phyloP scores from a whole-genome alignment of 2,888 invertebrate genomes.

The Eupithecia tripunctaria region DNA sequence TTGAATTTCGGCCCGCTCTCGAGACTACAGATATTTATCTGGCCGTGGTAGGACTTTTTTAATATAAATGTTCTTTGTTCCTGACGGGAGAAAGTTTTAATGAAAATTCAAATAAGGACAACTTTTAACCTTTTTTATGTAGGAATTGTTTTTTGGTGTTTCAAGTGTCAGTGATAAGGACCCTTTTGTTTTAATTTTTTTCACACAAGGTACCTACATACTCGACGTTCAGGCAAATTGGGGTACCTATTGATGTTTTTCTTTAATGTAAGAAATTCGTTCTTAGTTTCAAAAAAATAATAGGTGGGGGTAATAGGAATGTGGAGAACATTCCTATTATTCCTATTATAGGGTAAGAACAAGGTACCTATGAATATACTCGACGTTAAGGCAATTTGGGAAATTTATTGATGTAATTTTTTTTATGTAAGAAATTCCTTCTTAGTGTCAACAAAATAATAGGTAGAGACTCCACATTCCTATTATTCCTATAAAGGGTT shows the following conservation, averaged over 20 bases:
- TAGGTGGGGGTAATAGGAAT: too few relatives aligned
- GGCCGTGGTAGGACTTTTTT: constrained; percentile 82
- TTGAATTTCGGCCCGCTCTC: constrained; percentile 80
- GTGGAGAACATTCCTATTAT: constrained; percentile 5
- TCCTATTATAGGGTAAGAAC: too few relatives aligned
- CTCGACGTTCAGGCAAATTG: not conserved
- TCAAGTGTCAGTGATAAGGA: constrained; percentile 61
- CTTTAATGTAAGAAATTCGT: not conserved
- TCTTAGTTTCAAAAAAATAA: not conserved
- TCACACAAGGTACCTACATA: not conserved
- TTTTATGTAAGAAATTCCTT: not conserved
- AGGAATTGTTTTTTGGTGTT: constrained; percentile 70
- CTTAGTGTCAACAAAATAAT: not conserved
- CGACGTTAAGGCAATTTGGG: not conserved
- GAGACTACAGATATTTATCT: constrained; percentile 84
- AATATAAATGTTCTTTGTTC: constrained; percentile 85
- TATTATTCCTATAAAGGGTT: too few relatives aligned
- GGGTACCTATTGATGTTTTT: too few relatives aligned
- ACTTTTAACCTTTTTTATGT: constrained; percentile 73
- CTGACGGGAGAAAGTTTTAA: constrained; percentile 81
- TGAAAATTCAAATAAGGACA: constrained; percentile 82
- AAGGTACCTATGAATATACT: not conserved
- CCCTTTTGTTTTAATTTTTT: constrained; percentile 56
- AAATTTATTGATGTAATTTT: too few relatives aligned
- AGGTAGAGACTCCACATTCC: not conserved